Evolutionary conservation across 2,888 invertebrate species (phyloP).

Genomic region (Acanthosepion esculentum): DNA sequence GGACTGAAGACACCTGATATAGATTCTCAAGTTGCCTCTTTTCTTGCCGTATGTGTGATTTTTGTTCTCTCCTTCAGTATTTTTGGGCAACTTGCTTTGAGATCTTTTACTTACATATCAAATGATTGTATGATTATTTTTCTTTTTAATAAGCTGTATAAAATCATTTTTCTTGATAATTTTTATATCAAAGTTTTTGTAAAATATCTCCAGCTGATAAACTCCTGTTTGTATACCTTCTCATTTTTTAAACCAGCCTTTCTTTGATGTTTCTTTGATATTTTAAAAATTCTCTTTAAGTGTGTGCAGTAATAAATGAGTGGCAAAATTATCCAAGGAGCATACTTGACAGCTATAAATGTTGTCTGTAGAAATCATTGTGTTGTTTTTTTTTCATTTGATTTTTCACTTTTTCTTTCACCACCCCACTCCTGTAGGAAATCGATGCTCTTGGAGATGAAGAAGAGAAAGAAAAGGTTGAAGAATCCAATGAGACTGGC

Average conservation of each 20-base stretch:
- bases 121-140: neutral
- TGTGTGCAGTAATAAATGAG: no score
- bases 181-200: no score
- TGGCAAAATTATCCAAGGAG: neutral
- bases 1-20: constrained; percentile 56
- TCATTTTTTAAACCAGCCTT: no score
- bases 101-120: no score
- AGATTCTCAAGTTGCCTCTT: constrained; percentile 68
- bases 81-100: neutral
- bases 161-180: no score
- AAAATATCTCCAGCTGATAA: no score
- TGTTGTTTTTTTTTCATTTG: neutral
- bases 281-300: no score
- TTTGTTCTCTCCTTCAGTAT: neutral
- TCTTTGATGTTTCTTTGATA: no score
- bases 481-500: neutral
- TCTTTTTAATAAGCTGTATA: neutral
- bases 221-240: no score
- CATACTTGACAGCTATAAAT: neutral
- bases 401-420: neutral
- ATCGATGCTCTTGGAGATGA: constrained; percentile 46
- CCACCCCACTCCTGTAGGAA: neutral
- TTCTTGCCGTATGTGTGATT: constrained; percentile 65
- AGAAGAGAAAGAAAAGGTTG: neutral
- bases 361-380: neutral